A percentile compares a stretch with the other conserved stretches of the same genome.
Evolutionary conservation across 1,140 invertebrate genomes (phyloP).

Genomic region (Hestina assimilis): DNA sequence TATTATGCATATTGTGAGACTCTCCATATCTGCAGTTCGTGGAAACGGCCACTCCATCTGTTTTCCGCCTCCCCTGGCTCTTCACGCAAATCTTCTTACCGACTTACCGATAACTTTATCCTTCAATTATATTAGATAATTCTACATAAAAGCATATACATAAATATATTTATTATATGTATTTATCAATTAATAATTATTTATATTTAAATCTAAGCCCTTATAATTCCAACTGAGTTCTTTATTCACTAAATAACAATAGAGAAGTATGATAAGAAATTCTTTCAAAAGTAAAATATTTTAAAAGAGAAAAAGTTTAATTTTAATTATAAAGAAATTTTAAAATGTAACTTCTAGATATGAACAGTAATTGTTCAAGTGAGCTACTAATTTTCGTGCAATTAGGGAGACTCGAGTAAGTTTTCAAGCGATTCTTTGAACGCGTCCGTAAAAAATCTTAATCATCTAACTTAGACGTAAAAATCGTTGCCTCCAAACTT

Average conservation of each 20-base stretch:
- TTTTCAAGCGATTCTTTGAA: conserved; percentile 31
- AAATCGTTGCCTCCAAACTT: conserved; percentile 43
- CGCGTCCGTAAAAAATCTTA: conserved; percentile 46
- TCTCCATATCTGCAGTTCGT: conserved; percentile 8
- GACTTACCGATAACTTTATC: background rate
- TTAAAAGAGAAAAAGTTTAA: background rate
- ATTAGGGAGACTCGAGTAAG: conserved; percentile 44
- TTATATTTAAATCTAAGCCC: too few species aligned
- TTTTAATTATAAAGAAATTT: conserved; percentile 20
- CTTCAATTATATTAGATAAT: conserved; percentile 6
- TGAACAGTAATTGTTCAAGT: conserved; percentile 36
- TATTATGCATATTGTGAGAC: conserved; percentile 14
- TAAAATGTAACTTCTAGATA: conserved; percentile 1
- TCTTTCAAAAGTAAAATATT: too few species aligned
- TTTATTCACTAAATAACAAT: too few species aligned
- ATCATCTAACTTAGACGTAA: conserved; percentile 53
- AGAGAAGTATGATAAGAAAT: too few species aligned
- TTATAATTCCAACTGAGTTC: too few species aligned
- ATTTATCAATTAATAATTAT: too few species aligned
- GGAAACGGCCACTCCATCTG: conserved; percentile 6
- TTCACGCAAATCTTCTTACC: conserved; percentile 26
- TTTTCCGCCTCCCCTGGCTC: conserved; percentile 17
- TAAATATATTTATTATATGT: too few species aligned
- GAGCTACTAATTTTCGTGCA: conserved; percentile 58
- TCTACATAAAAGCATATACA: too few species aligned